These are phyloP conservation scores for Oxycera nigricornis DNA, from an alignment of 2,888 invertebrate species.

Conservation along the genomic window DNA sequence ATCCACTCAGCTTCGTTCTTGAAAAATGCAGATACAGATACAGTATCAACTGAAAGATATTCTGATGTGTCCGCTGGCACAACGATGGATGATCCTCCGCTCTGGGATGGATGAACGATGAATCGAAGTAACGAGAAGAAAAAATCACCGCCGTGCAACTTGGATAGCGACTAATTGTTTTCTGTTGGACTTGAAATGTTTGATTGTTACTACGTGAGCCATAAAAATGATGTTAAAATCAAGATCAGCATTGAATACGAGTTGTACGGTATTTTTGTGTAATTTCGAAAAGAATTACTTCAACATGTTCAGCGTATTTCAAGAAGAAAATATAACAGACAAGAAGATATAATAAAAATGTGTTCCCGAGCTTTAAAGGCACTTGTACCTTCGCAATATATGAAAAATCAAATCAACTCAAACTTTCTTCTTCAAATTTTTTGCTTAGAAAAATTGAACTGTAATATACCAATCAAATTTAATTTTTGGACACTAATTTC, in stretches of 20 bases:
- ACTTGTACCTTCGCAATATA: too few relatives aligned
- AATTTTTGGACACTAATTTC: too few relatives aligned
- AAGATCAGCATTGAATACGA: neutral
- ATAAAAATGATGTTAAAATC: constrained; percentile 29
- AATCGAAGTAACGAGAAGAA: constrained; percentile 1
- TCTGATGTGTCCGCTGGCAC: constrained; percentile 1
- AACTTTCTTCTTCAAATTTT: too few relatives aligned
- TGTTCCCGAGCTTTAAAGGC: neutral
- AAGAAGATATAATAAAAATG: neutral
- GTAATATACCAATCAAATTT: too few relatives aligned
- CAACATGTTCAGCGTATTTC: neutral
- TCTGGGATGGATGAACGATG: constrained; percentile 19
- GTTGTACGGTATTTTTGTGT: neutral
- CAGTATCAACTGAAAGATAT: constrained; percentile 11
- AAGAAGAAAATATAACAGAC: too few relatives aligned
- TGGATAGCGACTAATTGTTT: constrained; percentile 32
- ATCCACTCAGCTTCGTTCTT: neutral
- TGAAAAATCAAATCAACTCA: too few relatives aligned
- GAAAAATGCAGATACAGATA: constrained; percentile 33
- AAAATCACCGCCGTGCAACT: constrained; percentile 24
- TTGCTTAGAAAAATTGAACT: too few relatives aligned
- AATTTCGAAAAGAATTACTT: constrained; percentile 1
- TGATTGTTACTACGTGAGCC: constrained; percentile 39
- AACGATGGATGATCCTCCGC: neutral
- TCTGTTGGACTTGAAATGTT: constrained; percentile 24